Percentiles rank a stretch among this genome's conserved stretches.
phyloP scores from a whole-genome alignment of 2,113 vertebrate genomes.

The Istiophorus platypterus region DNA sequence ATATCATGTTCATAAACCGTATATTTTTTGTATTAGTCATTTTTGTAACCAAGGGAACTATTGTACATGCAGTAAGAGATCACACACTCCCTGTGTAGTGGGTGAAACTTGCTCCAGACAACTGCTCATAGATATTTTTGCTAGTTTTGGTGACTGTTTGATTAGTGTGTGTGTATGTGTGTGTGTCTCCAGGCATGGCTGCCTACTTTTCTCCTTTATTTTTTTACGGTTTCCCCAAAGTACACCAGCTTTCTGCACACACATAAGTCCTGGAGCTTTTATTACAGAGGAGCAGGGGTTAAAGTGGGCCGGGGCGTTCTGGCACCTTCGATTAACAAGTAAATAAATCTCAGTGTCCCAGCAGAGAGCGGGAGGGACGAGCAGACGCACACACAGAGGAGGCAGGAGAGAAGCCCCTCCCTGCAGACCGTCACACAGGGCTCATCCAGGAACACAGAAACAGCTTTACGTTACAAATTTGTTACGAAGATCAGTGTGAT shows the following conservation, averaged over 20 bases:
- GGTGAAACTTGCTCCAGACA: conserved; percentile 14
- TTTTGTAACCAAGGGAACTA: conserved; percentile 5
- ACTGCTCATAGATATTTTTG: neutral
- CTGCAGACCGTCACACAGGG: too few relatives aligned
- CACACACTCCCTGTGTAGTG: conserved; percentile 12
- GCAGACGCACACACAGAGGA: too few relatives aligned
- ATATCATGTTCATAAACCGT: conserved; percentile 1
- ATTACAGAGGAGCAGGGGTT: conserved; percentile 57
- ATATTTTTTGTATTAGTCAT: conserved; percentile 61
- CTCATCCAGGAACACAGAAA: too few relatives aligned
- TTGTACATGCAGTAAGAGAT: conserved; percentile 44
- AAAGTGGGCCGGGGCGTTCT: too few relatives aligned
- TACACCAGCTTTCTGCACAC: conserved; percentile 57
- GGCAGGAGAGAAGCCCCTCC: too few relatives aligned
- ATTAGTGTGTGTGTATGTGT: conserved; percentile 45
- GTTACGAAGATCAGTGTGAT: too few relatives aligned
- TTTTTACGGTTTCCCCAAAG: conserved; percentile 40
- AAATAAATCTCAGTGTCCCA: too few relatives aligned
- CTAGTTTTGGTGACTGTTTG: conserved; percentile 35
- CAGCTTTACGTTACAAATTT: too few relatives aligned
- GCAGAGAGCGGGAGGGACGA: too few relatives aligned
- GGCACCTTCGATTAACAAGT: too few relatives aligned
- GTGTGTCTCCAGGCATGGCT: conserved; percentile 44
- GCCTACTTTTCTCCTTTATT: conserved; percentile 55
- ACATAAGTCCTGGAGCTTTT: conserved; percentile 73